phyloP scores from a whole-genome alignment of 2,888 invertebrate species.

The Rhagium mordax region DNA sequence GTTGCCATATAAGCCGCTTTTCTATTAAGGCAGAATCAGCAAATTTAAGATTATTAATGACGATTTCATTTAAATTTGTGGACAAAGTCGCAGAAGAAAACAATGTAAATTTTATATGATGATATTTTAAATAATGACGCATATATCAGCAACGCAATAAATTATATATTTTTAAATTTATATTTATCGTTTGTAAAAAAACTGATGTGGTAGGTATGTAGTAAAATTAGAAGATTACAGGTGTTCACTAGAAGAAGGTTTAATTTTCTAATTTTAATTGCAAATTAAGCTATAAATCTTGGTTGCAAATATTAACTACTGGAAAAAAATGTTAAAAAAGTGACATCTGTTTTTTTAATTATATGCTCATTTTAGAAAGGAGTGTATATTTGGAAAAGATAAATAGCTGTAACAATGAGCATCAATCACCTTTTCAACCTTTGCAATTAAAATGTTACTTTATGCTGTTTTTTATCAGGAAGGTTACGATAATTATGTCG shows the following conservation, averaged over 20 bases:
- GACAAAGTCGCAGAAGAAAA: not conserved
- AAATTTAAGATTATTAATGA: constrained; percentile 11
- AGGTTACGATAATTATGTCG: no score
- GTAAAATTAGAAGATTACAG: constrained; percentile 17
- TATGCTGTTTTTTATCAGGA: no score
- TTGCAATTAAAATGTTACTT: no score
- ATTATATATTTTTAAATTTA: constrained; percentile 7
- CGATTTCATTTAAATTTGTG: constrained; percentile 4
- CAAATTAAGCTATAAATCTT: constrained; percentile 8
- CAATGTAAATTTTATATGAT: not conserved
- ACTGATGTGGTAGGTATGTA: constrained; percentile 1
- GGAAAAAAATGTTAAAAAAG: not conserved
- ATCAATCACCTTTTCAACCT: no score
- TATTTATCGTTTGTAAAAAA: constrained; percentile 16
- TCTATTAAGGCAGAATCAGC: constrained; percentile 10
- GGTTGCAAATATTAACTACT: not conserved
- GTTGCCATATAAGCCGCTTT: not conserved
- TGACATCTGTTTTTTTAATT: not conserved
- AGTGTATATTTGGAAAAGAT: not conserved
- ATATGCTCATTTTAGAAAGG: not conserved
- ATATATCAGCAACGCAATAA: constrained; percentile 8
- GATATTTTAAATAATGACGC: constrained; percentile 20
- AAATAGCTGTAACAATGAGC: not conserved
- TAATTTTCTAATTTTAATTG: constrained; percentile 10
- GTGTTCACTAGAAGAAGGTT: constrained; percentile 3